Evolutionary conservation across 1,140 invertebrate genomes (phyloP).

Genomic region (Bicyclus anynana): DNA sequence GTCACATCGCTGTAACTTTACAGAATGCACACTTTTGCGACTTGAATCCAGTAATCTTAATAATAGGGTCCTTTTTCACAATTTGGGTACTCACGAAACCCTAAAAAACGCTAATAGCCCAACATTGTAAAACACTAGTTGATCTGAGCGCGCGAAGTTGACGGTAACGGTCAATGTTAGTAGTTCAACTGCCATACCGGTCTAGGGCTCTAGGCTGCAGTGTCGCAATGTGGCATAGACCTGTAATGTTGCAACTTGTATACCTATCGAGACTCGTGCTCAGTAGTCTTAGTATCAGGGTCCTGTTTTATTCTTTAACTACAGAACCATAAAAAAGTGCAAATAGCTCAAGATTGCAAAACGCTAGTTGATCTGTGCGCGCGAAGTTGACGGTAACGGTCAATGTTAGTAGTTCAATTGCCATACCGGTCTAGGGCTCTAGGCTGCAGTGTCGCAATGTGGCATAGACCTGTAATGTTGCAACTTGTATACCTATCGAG

Average conservation of each 20-base stretch:
- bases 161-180: conserved; percentile 7
- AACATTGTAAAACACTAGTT: conserved; percentile 8
- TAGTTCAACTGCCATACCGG: neutral
- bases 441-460: neutral
- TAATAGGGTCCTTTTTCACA: too few relatives aligned
- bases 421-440: neutral
- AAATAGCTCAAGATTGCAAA: neutral
- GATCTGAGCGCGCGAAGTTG: conserved; percentile 13
- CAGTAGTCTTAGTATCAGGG: too few relatives aligned
- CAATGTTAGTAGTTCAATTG: neutral
- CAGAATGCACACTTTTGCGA: too few relatives aligned
- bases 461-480: too few relatives aligned
- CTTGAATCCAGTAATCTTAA: neutral
- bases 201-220: neutral
- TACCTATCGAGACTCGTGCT: too few relatives aligned
- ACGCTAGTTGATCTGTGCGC: conserved; percentile 13
- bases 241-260: too few relatives aligned
- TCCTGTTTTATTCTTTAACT: too few relatives aligned
- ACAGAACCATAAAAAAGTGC: neutral
- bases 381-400: conserved; percentile 8
- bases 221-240: too few relatives aligned
- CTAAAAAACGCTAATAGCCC: neutral
- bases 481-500: too few relatives aligned
- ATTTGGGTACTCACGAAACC: neutral
- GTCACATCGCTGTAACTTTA: too few relatives aligned